Base-by-base conservation (phyloP, 2,113 vertebrate genomes). In the Lophius piscatorius region DNA sequence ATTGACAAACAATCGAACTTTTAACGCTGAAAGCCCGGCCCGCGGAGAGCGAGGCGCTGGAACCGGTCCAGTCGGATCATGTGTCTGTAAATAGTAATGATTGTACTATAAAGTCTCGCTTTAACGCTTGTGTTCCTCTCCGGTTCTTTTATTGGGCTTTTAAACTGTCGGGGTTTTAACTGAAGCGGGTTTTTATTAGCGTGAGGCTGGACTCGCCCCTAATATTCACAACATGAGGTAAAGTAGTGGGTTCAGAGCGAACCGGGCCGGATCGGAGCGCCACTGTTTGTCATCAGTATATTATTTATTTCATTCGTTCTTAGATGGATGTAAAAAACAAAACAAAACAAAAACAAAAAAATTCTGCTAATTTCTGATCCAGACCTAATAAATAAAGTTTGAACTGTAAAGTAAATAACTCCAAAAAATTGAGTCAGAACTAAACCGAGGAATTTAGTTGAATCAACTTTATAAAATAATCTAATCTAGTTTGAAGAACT, bases 71-170 rank as follows among this genome's bases (percentile, higher is more conserved):
- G 20, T 60, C 46, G 22, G 26, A 65, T 70, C 6, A 40, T 33
- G 50, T 35, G 54, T 56, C 33, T 59, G 49, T 58, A 65, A 69
- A 81, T 49, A 66, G 39, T 47, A 38, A 70, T 48, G 48, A 78
- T 74, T 75, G 64, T 38, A 62, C 66, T 61, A 70, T 79, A 69
- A 84, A 77, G 44, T 55, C 29, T 58, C 2, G 62, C 66, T 62
- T 58, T 56, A 76, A 59, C 21, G 26, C n/a, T 65, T 39, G n/a
- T 61, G 29, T 57, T 31, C 63, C 40, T 51, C 58, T 71, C 63
- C 48, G 49, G 74, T 74, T 72, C 13, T 54, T 82, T 83, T 74
- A 84, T 59, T 63, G 59, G 57, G 12, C 64, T 62, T 70, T 88
- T 66, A 81, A 80, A 57, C 63, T 55, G 80, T 78, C 60, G 39